A percentile compares a stretch with the other conserved stretches of the same genome.
Evolutionary conservation across 2,113 vertebrate species (phyloP).

Genomic region (Melanocharis versteri): DNA sequence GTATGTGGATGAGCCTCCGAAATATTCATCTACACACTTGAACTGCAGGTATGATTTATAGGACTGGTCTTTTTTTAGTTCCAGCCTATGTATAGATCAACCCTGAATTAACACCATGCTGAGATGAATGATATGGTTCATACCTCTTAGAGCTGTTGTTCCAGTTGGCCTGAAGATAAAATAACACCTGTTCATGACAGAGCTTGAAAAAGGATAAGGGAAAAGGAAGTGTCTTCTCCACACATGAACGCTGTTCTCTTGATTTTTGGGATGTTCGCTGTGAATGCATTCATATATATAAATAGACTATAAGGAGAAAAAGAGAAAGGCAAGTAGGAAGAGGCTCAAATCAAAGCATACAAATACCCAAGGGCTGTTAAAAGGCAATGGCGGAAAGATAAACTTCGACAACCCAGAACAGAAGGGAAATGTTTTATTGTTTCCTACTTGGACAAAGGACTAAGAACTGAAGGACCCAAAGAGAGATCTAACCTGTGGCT

Average conservation of each 20-base stretch:
- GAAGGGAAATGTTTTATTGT: background rate
- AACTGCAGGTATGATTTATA: conserved; percentile 6
- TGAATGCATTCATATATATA: background rate
- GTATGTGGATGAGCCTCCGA: background rate
- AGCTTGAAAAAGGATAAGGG: background rate
- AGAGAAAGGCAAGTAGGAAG: background rate
- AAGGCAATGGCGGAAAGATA: background rate
- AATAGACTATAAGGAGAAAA: background rate
- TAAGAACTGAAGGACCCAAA: background rate
- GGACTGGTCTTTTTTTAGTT: background rate
- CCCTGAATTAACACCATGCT: background rate
- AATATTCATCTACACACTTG: background rate
- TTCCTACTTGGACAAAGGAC: background rate
- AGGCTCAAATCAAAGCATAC: background rate
- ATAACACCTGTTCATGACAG: background rate
- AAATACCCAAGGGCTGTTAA: background rate
- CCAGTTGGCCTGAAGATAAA: background rate
- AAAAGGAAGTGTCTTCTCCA: background rate
- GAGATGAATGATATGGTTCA: background rate
- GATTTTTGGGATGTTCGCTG: background rate
- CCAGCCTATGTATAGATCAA: background rate
- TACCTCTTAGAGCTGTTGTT: background rate
- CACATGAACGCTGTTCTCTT: background rate
- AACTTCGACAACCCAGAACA: background rate
- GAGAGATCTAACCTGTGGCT: background rate